Conservation (phyloP, 2,113 vertebrate species). For the Phyllostomus hastatus region DNA sequence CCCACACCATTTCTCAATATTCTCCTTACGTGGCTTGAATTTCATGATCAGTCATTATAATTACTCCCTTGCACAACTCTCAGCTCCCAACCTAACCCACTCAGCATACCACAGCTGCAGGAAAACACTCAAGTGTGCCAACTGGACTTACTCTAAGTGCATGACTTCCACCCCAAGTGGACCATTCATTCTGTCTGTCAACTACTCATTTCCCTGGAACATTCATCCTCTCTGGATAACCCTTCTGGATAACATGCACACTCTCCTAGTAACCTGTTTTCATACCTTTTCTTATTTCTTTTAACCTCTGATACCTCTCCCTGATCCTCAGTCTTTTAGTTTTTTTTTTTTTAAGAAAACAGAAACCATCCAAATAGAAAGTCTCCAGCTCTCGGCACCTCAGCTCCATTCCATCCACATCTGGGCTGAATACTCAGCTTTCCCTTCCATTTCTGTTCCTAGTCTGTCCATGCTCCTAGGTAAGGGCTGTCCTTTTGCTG, state of each 20-base stretch:
- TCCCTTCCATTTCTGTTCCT: neutral
- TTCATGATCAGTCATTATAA: neutral
- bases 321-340: neutral
- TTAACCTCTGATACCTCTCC: neutral
- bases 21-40: neutral
- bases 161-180: neutral
- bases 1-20: neutral
- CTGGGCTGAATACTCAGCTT: neutral
- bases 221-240: neutral
- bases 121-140: neutral
- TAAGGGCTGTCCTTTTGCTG: neutral
- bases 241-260: neutral
- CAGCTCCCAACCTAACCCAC: neutral
- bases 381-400: neutral
- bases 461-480: neutral
- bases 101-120: neutral
- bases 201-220: neutral
- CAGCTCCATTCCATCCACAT: neutral
- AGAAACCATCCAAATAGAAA: neutral
- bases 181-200: neutral
- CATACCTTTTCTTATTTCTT: neutral
- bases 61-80: neutral
- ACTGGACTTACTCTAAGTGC: neutral
- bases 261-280: neutral
- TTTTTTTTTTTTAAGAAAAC: neutral